Evolutionary conservation across 1,140 invertebrate genomes (phyloP), one percentile per base, ranked within the genome.

Genomic region (Orussus abietinus): DNA sequence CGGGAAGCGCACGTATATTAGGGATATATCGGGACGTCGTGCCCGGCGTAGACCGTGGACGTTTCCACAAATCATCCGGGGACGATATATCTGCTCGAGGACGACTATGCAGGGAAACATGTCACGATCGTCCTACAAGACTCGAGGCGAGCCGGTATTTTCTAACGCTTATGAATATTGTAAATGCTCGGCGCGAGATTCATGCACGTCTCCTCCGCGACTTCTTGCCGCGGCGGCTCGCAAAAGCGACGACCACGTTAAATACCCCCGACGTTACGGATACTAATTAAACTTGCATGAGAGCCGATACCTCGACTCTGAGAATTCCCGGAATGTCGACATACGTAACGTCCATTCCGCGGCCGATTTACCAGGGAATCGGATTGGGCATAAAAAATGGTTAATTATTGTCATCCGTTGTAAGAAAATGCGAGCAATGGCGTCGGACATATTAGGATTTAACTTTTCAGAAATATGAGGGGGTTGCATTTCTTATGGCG

Each of bases 81-180:
- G 9, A 11, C 3, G 34, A 36, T 5, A 17, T 3, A 36, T 14
- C 11, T 15, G 18, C 3, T 36, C 34, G 21, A 9, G 5, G 34
- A 21, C 34, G 11, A 10, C n/a, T 15, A 19, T 15, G 18, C 13
- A 36, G 34, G 15, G 18, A 36, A 36, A 45, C 17, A 35, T 30
- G 26, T 30, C 33, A 29, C 19, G 30, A 51, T 36, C 36, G 34
- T 11, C 7, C 12, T 13, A 7, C 32, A 40, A 55, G 42, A 30
- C 28, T 38, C 9, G 26, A 39, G 44, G 45, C 42, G 34, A 21
- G 13, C 45, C 10, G 34, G 34, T 12, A 36, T 36, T 36, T 36
- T 36, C 47, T 45, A 51, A 49, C 36, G 42, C 41, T 11, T 51
- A 51, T 51, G 41, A 51, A 45, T 28, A 38, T 36, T 36, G 34